Base-by-base conservation (phyloP, 53 echinoderm and acorn worm genomes). In the Luidia sarsii region DNA sequence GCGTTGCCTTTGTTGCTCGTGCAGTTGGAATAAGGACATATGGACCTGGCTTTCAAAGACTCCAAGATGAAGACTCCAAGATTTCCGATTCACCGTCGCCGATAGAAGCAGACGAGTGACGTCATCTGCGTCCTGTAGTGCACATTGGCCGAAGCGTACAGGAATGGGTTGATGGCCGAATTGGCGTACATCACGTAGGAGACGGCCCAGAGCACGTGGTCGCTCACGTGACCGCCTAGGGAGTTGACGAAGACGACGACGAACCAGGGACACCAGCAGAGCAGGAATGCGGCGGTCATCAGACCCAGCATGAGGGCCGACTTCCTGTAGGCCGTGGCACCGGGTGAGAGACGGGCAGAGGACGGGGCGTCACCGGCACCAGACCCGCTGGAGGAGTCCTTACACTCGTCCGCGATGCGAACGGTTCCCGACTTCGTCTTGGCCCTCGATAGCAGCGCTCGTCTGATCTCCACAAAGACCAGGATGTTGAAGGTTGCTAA, bases 191-290 rank as follows among this genome's bases (percentile, higher is more conserved):
- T 10, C 7, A 82, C 31, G 31, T 82, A 82, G 1, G 68, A 68
- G 15, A 82, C 57, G 4, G 29, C 55, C 82, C 82, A 82, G 25
- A 68, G 55, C 8, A 39, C 41, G 21, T 56, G 14, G 2, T 53
- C 27, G 55, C 67, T 68, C 31, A 67, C 67, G 43, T 50, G 35
- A 14, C 8, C 59, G 2, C 68, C 57, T 27, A 69, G 18, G 39
- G 55, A 50, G 20, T 69, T 56, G 0, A 82, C 31, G 34, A 82
- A 67, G 2, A 82, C 69, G 4, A 55, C 39, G 32, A 82, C 54
- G 55, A 68, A 68, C 57, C 68, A 68, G 8, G 82, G 82, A 19
- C 36, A 67, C 82, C 82, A 82, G 13, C 82, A 82, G 2, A 82
- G 0, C 43, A 82, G 3, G 27, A 82, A 82, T 11, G 68, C 45